These are phyloP conservation scores for Pogonus chalceus DNA, from an alignment of 1,140 invertebrate genomes.

Conservation along the genomic window DNA sequence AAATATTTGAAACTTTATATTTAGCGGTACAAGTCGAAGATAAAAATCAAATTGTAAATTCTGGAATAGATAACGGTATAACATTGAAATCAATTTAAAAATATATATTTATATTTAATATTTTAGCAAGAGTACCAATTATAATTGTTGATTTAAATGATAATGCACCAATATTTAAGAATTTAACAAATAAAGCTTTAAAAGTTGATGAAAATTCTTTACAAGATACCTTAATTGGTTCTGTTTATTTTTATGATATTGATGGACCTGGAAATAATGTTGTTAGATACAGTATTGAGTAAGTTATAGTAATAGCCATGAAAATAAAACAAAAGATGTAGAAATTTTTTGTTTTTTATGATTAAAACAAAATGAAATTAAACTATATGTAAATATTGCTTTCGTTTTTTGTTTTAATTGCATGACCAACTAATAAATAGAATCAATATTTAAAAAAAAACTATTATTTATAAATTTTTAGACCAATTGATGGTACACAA, in stretches of 20 bases:
- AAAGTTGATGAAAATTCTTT: constrained; percentile 33
- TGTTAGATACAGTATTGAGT: constrained; percentile 31
- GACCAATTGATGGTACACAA: constrained; percentile 31
- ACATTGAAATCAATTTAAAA: background rate
- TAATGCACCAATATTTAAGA: constrained; percentile 39
- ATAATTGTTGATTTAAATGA: constrained; percentile 43
- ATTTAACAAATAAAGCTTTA: constrained; percentile 27
- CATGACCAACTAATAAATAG: too few relatives aligned
- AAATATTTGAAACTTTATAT: constrained; percentile 43
- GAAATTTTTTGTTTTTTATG: background rate
- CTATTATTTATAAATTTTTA: too few relatives aligned
- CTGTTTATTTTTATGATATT: constrained; percentile 41
- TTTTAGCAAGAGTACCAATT: constrained; percentile 38
- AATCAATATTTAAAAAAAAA: too few relatives aligned
- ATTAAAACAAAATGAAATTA: constrained; percentile 7
- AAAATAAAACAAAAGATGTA: constrained; percentile 2
- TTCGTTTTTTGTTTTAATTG: too few relatives aligned
- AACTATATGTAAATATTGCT: too few relatives aligned
- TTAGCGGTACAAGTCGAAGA: constrained; percentile 38
- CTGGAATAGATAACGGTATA: constrained; percentile 33
- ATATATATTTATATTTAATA: constrained; percentile 6
- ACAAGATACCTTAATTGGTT: constrained; percentile 34
- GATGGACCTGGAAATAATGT: constrained; percentile 43
- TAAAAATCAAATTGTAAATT: constrained; percentile 32
- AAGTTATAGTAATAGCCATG: constrained; percentile 18